These are phyloP conservation scores for Speoplatyrhinus poulsoni DNA, from an alignment of 2,113 vertebrate species.

Conservation along the genomic window DNA sequence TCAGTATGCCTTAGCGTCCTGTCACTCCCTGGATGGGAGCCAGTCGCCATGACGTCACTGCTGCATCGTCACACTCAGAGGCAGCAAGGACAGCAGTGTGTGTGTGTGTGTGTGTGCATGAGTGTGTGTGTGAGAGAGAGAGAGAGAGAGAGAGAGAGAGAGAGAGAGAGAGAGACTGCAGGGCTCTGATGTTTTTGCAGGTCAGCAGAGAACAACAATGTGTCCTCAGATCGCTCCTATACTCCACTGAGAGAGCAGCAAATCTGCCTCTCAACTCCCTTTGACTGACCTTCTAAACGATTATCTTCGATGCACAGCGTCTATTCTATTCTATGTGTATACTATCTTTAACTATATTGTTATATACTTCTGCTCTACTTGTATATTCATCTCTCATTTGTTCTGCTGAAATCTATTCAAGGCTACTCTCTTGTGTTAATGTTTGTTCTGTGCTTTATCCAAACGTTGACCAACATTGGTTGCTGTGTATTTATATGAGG, in stretches of 20 bases:
- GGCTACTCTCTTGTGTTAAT: neutral
- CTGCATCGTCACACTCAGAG: conserved; percentile 23
- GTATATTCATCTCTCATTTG: neutral
- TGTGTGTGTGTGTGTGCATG: conserved; percentile 1
- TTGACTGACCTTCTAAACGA: neutral
- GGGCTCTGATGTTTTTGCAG: conserved; percentile 39
- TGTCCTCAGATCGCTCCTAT: neutral
- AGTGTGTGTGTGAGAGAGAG: neutral
- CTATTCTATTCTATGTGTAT: neutral
- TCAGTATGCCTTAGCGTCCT: neutral
- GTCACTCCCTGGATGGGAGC: conserved; percentile 16
- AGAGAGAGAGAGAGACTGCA: neutral
- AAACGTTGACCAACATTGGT: conserved; percentile 8
- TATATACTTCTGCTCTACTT: neutral
- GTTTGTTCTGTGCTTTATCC: conserved; percentile 4
- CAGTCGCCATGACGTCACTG: conserved; percentile 18
- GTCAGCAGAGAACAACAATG: conserved; percentile 12
- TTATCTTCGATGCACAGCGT: neutral
- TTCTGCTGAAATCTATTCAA: neutral
- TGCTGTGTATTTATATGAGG: neutral
- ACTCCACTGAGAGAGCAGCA: neutral
- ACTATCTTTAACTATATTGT: neutral
- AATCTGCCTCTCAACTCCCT: neutral
- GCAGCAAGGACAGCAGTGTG: conserved; percentile 20
- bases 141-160: conserved; percentile 1